Conservation (phyloP, 2,113 vertebrate species). For the Megaceryle maxima region DNA sequence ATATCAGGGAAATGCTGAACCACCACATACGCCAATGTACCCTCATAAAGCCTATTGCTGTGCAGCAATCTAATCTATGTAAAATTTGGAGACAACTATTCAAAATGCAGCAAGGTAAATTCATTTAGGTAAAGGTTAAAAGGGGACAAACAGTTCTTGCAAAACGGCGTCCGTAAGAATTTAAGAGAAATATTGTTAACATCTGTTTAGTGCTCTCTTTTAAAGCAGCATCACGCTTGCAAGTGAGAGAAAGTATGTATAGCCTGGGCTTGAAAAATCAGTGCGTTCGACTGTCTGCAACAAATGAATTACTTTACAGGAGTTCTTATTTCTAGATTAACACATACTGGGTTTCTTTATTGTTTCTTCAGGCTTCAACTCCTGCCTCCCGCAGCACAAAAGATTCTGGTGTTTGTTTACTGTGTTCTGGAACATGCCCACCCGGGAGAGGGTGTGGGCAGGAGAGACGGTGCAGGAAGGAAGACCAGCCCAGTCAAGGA, state of each 20-base stretch:
- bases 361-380: constrained; percentile 75
- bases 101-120: neutral
- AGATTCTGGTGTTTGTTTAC: constrained; percentile 85
- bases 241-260: neutral
- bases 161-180: neutral
- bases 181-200: neutral
- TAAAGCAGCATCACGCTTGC: neutral
- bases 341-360: neutral
- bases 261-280: neutral
- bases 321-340: neutral
- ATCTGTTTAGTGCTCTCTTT: neutral
- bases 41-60: neutral
- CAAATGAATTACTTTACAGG: neutral
- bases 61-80: neutral
- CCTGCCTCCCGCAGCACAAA: constrained; percentile 82
- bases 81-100: neutral
- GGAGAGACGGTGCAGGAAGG: constrained; percentile 22
- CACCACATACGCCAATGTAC: neutral
- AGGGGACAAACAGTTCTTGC: neutral
- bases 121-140: neutral
- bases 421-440: constrained; percentile 69
- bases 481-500: neutral
- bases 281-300: neutral
- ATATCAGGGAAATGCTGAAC: neutral
- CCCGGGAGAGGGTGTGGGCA: constrained; percentile 22